Evolutionary conservation across 2,888 invertebrate genomes (phyloP).

Genomic region (Sphinx pinastri): DNA sequence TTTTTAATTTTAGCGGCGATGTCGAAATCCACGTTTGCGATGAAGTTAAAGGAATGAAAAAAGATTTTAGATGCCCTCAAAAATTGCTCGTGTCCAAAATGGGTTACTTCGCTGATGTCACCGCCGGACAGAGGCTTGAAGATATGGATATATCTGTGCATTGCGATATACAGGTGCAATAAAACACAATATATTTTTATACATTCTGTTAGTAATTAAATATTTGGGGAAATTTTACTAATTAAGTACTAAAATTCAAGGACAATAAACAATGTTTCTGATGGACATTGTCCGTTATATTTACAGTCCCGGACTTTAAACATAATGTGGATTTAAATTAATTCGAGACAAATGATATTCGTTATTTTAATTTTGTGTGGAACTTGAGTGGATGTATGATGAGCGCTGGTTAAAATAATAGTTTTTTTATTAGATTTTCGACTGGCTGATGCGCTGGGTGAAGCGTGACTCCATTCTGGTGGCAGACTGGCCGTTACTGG

Average conservation of each 20-base stretch:
- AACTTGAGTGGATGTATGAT: too few species aligned
- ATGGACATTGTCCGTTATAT: too few species aligned
- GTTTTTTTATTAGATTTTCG: slow-evolving; percentile 89
- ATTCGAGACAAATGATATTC: too few species aligned
- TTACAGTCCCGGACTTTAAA: too few species aligned
- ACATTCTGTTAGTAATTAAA: background rate
- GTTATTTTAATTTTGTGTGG: too few species aligned
- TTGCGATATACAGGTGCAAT: slow-evolving; percentile 93
- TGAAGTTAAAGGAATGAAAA: slow-evolving; percentile 94
- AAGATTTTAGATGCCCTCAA: slow-evolving; percentile 95
- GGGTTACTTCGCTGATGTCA: slow-evolving; percentile 97
- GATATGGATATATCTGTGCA: slow-evolving; percentile 99
- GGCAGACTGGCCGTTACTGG: slow-evolving; percentile 88
- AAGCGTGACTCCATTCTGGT: slow-evolving; percentile 88
- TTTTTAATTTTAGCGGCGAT: slow-evolving; percentile 84
- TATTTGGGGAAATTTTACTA: too few species aligned
- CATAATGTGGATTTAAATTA: too few species aligned
- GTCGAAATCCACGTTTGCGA: slow-evolving; percentile 98
- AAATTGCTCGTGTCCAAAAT: slow-evolving; percentile 94
- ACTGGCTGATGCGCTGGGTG: slow-evolving; percentile 98
- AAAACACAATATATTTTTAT: background rate
- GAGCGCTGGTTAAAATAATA: background rate
- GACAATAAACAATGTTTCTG: too few species aligned
- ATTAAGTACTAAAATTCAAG: too few species aligned
- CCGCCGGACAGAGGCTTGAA: slow-evolving; percentile 90